Evolutionary conservation across 2,113 vertebrate genomes (phyloP).

Genomic region (Rousettus leschenaultii): DNA sequence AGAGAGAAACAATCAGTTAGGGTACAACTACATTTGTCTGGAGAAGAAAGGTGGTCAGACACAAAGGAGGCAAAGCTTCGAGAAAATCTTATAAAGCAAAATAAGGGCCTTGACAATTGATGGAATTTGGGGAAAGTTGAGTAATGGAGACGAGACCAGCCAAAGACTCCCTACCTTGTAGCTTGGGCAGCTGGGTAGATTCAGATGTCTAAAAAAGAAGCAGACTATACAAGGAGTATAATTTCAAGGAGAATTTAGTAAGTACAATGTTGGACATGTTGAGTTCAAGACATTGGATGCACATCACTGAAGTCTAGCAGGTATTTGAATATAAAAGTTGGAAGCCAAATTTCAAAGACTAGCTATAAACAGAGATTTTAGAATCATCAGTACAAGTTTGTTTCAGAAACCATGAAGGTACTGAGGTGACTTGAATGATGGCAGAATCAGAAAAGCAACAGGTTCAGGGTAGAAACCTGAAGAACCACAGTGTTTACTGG

Average conservation of each 20-base stretch:
- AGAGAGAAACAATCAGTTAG: neutral
- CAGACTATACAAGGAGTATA: neutral
- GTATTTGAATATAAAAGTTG: neutral
- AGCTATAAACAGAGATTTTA: neutral
- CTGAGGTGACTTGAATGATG: neutral
- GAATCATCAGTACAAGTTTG: neutral
- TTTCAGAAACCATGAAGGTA: neutral
- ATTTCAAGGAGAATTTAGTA: neutral
- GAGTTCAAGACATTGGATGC: neutral
- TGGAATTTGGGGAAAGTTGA: rapidly evolving
- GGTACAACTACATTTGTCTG: neutral
- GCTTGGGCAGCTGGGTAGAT: rapidly evolving
- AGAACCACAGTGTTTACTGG: neutral
- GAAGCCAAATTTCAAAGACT: neutral
- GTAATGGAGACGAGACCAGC: neutral
- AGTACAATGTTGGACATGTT: rapidly evolving
- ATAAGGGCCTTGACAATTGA: neutral
- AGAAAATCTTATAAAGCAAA: neutral
- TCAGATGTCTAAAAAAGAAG: neutral
- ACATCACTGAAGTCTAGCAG: neutral
- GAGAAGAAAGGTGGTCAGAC: neutral
- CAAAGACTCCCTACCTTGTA: rapidly evolving
- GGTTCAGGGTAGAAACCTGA: neutral
- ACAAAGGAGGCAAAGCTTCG: neutral
- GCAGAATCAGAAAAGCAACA: neutral